A percentile compares a stretch with the other conserved stretches of the same genome.
These are phyloP conservation scores for Campylorhamphus procurvoides DNA, from an alignment of 2,113 vertebrate species.

Conservation along the genomic window DNA sequence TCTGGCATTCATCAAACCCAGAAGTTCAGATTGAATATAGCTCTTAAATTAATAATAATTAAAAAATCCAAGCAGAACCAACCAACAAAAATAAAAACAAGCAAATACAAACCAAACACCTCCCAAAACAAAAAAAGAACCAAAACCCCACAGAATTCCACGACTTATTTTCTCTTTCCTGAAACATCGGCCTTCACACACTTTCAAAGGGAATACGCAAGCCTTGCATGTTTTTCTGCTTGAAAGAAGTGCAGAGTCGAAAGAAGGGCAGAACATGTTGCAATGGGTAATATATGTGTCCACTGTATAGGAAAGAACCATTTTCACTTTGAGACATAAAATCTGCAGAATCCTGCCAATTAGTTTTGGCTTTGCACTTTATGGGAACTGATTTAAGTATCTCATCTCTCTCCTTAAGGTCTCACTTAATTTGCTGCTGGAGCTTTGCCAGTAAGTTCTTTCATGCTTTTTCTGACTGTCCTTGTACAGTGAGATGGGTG, in stretches of 20 bases:
- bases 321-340: slow-evolving; percentile 4
- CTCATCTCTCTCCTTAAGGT: background rate
- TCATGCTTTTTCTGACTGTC: background rate
- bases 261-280: background rate
- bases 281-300: background rate
- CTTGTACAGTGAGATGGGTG: background rate
- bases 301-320: background rate
- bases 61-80: background rate
- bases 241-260: background rate
- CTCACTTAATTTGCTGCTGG: background rate
- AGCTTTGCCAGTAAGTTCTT: background rate
- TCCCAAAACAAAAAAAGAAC: no score
- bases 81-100: background rate
- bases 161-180: background rate
- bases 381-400: slow-evolving; percentile 1
- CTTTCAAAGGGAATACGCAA: background rate
- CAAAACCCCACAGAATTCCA: background rate
- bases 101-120: background rate
- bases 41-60: background rate
- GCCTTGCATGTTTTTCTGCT: background rate
- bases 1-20: background rate
- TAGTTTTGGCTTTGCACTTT: slow-evolving; percentile 7
- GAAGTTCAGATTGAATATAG: background rate
- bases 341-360: background rate
- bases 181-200: background rate